A percentile compares a stretch with the other conserved stretches of the same genome.
Conservation (phyloP, 2,888 invertebrate genomes). For the Acanthacorydalis orientalis region DNA sequence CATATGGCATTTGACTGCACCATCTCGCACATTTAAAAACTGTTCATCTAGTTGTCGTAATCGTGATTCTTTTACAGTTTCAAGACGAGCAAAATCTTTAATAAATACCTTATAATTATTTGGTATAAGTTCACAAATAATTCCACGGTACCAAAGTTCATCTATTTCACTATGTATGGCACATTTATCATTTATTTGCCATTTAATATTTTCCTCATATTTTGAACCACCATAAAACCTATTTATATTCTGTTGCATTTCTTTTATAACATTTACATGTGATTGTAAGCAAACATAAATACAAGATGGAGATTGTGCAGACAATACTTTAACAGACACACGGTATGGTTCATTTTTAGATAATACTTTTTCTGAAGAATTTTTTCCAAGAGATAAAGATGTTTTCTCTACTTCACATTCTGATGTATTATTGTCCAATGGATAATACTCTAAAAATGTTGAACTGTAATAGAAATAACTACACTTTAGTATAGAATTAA, state of each 20-base stretch:
- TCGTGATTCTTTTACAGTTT: conserved; percentile 26
- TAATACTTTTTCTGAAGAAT: neutral
- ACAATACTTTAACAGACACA: neutral
- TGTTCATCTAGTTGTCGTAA: conserved; percentile 33
- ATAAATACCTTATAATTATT: conserved; percentile 37
- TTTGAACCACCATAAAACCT: neutral
- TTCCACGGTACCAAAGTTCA: neutral
- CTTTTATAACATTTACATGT: neutral
- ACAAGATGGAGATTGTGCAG: neutral
- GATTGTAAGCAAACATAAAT: neutral
- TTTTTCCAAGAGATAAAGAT: neutral
- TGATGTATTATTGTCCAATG: neutral
- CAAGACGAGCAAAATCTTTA: conserved; percentile 44
- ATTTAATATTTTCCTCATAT: neutral
- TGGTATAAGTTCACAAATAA: conserved; percentile 10
- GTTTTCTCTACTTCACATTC: neutral
- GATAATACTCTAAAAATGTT: neutral
- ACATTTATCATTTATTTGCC: neutral
- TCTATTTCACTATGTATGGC: neutral
- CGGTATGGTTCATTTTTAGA: neutral
- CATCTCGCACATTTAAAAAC: conserved; percentile 34
- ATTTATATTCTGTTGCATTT: conserved; percentile 2
- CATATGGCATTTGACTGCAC: conserved; percentile 48
- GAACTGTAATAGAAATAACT: too few relatives aligned
- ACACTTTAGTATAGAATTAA: too few relatives aligned